Evolutionary conservation across 2,113 vertebrate genomes (phyloP), one percentile per base, ranked within the genome.

Genomic region (Cettia cetti): DNA sequence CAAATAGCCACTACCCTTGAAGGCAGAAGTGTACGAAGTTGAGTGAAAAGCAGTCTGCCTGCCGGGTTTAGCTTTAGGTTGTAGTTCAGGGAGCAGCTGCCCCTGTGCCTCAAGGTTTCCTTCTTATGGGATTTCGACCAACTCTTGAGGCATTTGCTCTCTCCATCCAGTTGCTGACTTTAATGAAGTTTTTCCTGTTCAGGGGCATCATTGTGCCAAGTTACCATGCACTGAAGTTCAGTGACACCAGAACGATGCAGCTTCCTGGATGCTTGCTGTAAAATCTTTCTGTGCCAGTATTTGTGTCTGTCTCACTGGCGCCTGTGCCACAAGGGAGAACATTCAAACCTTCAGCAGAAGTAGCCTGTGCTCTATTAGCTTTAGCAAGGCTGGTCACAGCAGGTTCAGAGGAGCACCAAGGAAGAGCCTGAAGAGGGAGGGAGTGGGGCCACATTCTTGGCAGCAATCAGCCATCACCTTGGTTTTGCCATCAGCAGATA

Each of bases 291-390:
- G 15, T 82, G 53, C 8, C 44, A 33, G 0, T 60, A 7, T 59
- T 63, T 71, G 30, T 56, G 21, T 30, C n/a, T 64, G 20, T 64
- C 31, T 68, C 22, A 26, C 20, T 0, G 2, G 60, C 2, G 0
- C 27, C 61, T 64, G 57, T 68, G 53, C 47, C n/a, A 66, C 19
- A 39, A 65, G 13, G 15, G 45, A 18, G 31, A 52, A 69, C 42
- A 65, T 12, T 6, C 44, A 57, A 28, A n/a, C 13, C 28, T 80
- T 42, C 31, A n/a, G 39, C 14, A 60, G 49, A 77, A 44, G 14
- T 9, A 33, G 21, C 11, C 52, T 86, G 40, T 56, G 28, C 24
- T 81, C 37, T 44, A 80, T 59, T 37, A 30, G 18, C 33, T 80
- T 64, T 45, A 44, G 35, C 54, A 28, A 28, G 63, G 44, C 26